Conservation (phyloP, 2,113 vertebrate genomes). For the Calyptommatus sinebrachiatus region DNA sequence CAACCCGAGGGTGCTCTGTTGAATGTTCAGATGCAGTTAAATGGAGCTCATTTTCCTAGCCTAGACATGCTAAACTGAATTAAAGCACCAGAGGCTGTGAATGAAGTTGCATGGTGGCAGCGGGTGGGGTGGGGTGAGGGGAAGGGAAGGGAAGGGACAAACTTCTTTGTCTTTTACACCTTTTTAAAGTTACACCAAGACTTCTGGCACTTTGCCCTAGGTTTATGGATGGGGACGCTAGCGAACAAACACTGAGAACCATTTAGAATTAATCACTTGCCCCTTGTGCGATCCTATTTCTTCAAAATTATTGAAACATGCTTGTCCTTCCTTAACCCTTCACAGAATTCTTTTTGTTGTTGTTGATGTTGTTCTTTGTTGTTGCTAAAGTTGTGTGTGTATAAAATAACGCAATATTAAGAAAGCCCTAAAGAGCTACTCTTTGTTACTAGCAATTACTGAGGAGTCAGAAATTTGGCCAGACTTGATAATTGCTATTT, state of each 20-base stretch:
- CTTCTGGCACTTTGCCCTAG: background rate
- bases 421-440: conserved; percentile 26
- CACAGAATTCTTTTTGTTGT: background rate
- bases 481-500: conserved; percentile 16
- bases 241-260: background rate
- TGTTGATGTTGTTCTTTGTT: background rate
- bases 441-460: background rate
- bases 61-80: background rate
- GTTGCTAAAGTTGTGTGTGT: background rate
- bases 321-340: fast-evolving
- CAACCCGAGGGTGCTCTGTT: background rate
- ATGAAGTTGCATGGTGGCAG: background rate
- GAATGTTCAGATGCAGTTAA: background rate
- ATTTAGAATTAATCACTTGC: conserved; percentile 4
- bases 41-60: background rate
- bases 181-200: background rate
- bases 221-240: fast-evolving
- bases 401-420: background rate
- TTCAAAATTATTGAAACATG: background rate
- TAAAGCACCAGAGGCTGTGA: conserved; percentile 5
- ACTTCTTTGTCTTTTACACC: background rate
- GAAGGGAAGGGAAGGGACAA: background rate
- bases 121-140: background rate
- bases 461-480: conserved; percentile 6
- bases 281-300: background rate